Evolutionary conservation across 2,113 vertebrate genomes (phyloP).

Genomic region (Oxyura jamaicensis): DNA sequence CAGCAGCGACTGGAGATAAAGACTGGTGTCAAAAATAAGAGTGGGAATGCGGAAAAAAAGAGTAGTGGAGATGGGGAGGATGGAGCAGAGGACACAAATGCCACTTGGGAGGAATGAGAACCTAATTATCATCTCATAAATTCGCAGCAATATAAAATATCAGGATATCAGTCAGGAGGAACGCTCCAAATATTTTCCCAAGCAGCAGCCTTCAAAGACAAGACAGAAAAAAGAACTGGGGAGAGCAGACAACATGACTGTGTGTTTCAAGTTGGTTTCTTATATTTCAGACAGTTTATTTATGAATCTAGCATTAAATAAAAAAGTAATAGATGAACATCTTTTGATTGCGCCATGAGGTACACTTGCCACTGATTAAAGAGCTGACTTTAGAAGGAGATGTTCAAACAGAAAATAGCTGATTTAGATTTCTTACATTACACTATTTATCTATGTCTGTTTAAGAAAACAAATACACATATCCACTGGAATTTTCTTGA

Average conservation of each 20-base stretch:
- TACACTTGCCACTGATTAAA: neutral
- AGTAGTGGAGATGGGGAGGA: neutral
- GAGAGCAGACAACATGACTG: neutral
- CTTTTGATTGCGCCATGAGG: neutral
- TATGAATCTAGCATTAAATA: conserved; percentile 18
- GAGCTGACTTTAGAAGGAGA: conserved; percentile 4
- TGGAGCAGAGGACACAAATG: neutral
- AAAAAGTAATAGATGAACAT: neutral
- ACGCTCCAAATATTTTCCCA: neutral
- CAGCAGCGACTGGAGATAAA: neutral
- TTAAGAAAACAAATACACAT: conserved; percentile 50
- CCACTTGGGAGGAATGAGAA: neutral
- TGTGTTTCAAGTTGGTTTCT: conserved; percentile 15
- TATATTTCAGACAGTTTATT: conserved; percentile 19
- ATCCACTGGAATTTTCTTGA: conserved; percentile 42
- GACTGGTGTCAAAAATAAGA: neutral
- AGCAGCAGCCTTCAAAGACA: neutral
- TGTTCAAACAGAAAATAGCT: neutral
- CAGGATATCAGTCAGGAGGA: conserved; percentile 18
- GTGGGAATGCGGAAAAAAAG: neutral
- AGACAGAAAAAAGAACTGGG: neutral
- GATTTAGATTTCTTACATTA: conserved; percentile 31
- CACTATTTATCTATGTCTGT: neutral
- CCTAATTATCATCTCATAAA: conserved; percentile 17
- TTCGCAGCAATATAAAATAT: neutral